Evolutionary conservation across 2,888 invertebrate genomes (phyloP).

Genomic region (Eupeodes luniger): DNA sequence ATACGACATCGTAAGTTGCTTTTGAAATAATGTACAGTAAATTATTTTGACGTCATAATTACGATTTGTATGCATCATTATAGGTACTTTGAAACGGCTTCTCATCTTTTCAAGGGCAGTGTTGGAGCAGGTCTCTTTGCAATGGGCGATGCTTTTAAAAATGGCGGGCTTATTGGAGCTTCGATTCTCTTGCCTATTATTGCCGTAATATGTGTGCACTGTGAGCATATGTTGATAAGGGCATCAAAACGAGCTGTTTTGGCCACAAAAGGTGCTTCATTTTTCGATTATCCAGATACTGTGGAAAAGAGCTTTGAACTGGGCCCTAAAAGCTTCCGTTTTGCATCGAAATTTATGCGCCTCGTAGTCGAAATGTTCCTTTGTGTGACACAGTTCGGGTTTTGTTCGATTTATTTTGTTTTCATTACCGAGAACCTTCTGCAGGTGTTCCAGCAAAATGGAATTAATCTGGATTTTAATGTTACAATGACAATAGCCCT

Average conservation of each 20-base stretch:
- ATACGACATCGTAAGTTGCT: constrained; percentile 67
- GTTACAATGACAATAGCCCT: constrained; percentile 80
- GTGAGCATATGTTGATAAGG: constrained; percentile 93
- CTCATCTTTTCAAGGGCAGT: constrained; percentile 97
- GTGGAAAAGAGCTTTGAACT: constrained; percentile 91
- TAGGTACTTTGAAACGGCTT: constrained; percentile 92
- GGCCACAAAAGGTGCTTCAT: constrained; percentile 80
- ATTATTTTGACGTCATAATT: not conserved
- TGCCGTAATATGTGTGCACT: constrained; percentile 95
- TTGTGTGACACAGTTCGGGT: constrained; percentile 97
- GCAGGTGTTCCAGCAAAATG: constrained; percentile 86
- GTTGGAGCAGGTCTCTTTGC: constrained; percentile 98
- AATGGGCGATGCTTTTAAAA: constrained; percentile 96
- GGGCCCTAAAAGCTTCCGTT: constrained; percentile 87
- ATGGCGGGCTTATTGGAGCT: constrained; percentile 94
- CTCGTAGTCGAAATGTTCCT: constrained; percentile 92
- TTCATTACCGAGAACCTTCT: constrained; percentile 95
- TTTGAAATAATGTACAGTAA: not conserved
- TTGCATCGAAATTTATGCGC: constrained; percentile 88
- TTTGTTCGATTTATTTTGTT: constrained; percentile 98
- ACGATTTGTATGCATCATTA: not conserved
- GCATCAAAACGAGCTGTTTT: constrained; percentile 80
- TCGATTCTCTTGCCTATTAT: constrained; percentile 91
- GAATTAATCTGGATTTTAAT: constrained; percentile 79
- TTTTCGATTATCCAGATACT: constrained; percentile 93